Evolutionary conservation across 2,888 invertebrate species (phyloP).

Genomic region (Pollenia labialis): DNA sequence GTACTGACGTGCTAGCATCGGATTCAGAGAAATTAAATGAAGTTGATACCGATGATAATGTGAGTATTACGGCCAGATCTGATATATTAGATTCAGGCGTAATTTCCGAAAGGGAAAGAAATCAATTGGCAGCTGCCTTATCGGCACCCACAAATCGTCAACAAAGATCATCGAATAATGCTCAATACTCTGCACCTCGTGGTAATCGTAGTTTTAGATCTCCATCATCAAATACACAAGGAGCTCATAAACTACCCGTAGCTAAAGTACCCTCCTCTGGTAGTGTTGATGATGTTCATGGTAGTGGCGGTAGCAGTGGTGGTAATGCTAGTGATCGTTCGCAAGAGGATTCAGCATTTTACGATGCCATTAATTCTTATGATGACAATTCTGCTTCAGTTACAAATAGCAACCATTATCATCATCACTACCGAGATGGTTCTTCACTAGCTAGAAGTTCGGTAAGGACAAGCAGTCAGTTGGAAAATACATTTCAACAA

Average conservation of each 20-base stretch:
- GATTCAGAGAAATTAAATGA: slow-evolving; percentile 96
- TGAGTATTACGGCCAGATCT: slow-evolving; percentile 89
- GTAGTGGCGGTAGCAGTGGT: slow-evolving; percentile 80
- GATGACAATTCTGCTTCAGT: slow-evolving; percentile 77
- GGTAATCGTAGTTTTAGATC: slow-evolving; percentile 62
- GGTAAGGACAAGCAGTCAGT: slow-evolving; percentile 82
- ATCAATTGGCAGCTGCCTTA: slow-evolving; percentile 74
- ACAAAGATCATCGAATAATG: slow-evolving; percentile 72
- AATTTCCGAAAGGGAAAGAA: slow-evolving; percentile 77
- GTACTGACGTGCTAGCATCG: slow-evolving; percentile 96
- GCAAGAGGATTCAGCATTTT: slow-evolving; percentile 82
- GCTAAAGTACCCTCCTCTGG: slow-evolving; percentile 73
- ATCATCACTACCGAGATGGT: slow-evolving; percentile 78
- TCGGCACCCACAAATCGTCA: slow-evolving; percentile 63
- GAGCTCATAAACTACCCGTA: slow-evolving; percentile 53
- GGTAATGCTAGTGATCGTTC: slow-evolving; percentile 81
- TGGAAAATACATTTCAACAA: slow-evolving; percentile 83
- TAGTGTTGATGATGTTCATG: slow-evolving; percentile 76
- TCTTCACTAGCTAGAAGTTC: slow-evolving; percentile 83
- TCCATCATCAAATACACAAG: slow-evolving; percentile 42
- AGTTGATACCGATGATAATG: slow-evolving; percentile 88
- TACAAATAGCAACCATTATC: slow-evolving; percentile 58
- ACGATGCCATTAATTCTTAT: slow-evolving; percentile 80
- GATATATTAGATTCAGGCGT: slow-evolving; percentile 90
- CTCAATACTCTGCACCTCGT: slow-evolving; percentile 49